Conservation (phyloP, 2,888 invertebrate species). For the Mimachlamys varia region DNA sequence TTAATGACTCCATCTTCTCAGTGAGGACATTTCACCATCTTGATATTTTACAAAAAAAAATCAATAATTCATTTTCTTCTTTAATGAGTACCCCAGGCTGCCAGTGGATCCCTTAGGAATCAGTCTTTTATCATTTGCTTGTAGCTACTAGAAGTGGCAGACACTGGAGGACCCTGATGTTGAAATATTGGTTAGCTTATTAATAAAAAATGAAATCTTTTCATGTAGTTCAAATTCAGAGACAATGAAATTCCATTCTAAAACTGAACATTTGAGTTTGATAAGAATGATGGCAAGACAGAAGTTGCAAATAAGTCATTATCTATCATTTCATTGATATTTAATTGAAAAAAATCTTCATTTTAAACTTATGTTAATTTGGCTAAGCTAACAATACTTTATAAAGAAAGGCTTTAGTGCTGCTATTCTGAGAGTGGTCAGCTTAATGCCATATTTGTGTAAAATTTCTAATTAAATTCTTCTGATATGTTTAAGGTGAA, state of each 20-base stretch:
- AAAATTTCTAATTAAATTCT: background rate
- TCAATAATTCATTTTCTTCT: constrained; percentile 36
- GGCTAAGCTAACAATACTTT: background rate
- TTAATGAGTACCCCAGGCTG: constrained; percentile 16
- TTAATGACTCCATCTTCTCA: background rate
- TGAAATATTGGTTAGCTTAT: constrained; percentile 11
- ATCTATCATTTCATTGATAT: no score
- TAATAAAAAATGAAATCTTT: background rate
- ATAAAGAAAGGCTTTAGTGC: background rate
- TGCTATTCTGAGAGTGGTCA: background rate
- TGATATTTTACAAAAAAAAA: background rate
- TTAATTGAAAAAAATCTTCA: no score
- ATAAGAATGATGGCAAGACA: no score
- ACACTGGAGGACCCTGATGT: background rate
- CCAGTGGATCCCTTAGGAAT: background rate
- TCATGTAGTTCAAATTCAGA: background rate
- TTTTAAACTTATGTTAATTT: no score
- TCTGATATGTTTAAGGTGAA: background rate
- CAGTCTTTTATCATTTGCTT: background rate
- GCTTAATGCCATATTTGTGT: background rate
- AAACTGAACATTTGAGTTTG: no score
- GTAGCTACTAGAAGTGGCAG: background rate
- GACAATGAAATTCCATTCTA: no score
- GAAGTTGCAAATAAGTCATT: no score
- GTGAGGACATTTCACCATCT: constrained; percentile 12